Conservation (phyloP, 2,113 vertebrate genomes). For the Syngnathoides biaculeatus region DNA sequence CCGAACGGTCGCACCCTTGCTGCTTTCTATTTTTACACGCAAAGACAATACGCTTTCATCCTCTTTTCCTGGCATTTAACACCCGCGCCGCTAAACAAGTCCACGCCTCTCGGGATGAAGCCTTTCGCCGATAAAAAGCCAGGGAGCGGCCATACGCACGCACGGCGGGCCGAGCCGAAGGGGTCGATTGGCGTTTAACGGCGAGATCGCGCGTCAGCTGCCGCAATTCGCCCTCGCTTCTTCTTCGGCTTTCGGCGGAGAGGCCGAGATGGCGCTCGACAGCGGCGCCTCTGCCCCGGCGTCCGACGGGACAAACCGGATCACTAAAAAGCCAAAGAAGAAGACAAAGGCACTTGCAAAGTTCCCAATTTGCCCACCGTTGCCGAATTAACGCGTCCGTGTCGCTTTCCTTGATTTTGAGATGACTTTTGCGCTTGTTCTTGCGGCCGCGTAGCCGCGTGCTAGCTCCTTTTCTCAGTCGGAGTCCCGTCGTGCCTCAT, state of each 20-base stretch:
- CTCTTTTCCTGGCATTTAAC: background rate
- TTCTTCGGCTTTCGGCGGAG: too few species aligned
- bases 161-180: background rate
- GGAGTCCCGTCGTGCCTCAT: background rate
- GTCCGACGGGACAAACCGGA: too few species aligned
- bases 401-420: too few species aligned
- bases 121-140: conserved; percentile 12
- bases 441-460: too few species aligned
- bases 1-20: background rate
- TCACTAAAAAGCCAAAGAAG: too few species aligned
- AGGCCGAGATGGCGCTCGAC: too few species aligned
- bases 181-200: background rate
- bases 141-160: background rate
- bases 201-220: background rate
- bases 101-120: conserved; percentile 23
- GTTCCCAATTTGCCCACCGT: too few species aligned
- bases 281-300: too few species aligned
- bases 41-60: background rate
- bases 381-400: too few species aligned
- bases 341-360: too few species aligned
- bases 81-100: conserved; percentile 9
- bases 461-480: background rate
- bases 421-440: too few species aligned
- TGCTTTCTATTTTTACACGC: background rate
- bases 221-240: too few species aligned